phyloP scores from a whole-genome alignment of 1,140 invertebrate genomes.

The Trichonephila clavata region DNA sequence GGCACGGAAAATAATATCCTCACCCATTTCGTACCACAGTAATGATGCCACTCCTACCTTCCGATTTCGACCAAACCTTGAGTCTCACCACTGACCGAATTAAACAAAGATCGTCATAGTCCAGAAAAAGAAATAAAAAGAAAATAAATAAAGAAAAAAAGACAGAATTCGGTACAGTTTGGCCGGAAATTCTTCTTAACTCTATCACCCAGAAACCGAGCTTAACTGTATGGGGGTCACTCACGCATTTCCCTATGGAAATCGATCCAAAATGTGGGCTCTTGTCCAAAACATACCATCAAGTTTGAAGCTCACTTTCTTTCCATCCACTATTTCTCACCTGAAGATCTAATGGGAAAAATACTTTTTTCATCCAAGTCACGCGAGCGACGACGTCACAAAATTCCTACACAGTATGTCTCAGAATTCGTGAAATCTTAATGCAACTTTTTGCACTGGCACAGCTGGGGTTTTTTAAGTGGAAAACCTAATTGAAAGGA shows the following conservation, averaged over 20 bases:
- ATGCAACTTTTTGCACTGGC: conserved; percentile 33
- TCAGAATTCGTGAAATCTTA: conserved; percentile 44
- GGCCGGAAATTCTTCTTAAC: conserved; percentile 61
- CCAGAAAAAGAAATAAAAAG: conserved; percentile 42
- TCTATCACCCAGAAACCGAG: conserved; percentile 48
- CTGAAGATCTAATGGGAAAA: conserved; percentile 63
- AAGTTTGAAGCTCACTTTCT: conserved; percentile 45
- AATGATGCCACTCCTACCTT: conserved; percentile 56
- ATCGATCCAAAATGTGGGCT: conserved; percentile 71
- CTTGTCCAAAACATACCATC: conserved; percentile 72
- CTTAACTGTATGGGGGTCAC: conserved; percentile 57
- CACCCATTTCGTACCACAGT: background rate
- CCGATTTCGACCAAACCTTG: conserved; percentile 31
- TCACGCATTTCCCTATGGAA: conserved; percentile 56
- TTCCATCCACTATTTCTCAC: conserved; percentile 63
- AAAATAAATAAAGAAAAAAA: background rate
- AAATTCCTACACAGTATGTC: conserved; percentile 27
- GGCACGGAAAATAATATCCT: background rate
- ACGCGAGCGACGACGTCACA: conserved; percentile 53
- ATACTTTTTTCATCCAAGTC: conserved; percentile 20
- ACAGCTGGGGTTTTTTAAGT: conserved; percentile 26
- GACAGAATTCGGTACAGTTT: conserved; percentile 34
- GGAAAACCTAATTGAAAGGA: conserved; percentile 40
- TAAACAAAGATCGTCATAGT: conserved; percentile 61
- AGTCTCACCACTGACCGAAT: conserved; percentile 66